Percentiles rank a stretch among this genome's conserved stretches.
These are phyloP conservation scores for Discoglossus pictus DNA, from an alignment of 2,797 vertebrate species.

Conservation along the genomic window DNA sequence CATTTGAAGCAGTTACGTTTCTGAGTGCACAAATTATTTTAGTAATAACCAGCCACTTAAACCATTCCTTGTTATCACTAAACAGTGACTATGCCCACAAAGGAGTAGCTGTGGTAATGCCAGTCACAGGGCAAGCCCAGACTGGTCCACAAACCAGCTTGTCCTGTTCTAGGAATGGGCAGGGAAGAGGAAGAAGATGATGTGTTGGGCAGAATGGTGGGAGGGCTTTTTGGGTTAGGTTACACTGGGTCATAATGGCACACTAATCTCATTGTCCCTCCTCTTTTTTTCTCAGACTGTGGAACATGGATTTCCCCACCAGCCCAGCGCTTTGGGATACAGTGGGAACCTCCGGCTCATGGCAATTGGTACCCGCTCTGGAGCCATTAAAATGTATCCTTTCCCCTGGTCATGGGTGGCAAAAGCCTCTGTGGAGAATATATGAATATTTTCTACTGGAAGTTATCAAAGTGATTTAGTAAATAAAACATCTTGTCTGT, in stretches of 20 bases:
- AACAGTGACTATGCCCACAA: not conserved
- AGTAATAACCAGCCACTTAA: too few species aligned
- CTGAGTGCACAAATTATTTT: too few species aligned
- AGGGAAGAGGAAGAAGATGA: not conserved
- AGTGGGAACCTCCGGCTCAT: conserved; percentile 84
- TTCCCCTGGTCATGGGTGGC: too few species aligned
- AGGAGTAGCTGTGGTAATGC: conserved; percentile 1
- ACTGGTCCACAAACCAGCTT: conserved; percentile 36
- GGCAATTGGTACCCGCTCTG: conserved; percentile 94
- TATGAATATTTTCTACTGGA: not conserved
- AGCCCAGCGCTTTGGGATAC: conserved; percentile 92
- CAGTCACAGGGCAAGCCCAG: conserved; percentile 22
- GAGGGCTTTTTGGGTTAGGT: too few species aligned
- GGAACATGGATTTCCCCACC: conserved; percentile 97
- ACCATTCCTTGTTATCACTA: too few species aligned
- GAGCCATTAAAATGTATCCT: conserved; percentile 97
- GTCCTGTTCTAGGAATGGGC: conserved; percentile 22
- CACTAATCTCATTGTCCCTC: too few species aligned
- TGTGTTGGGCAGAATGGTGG: too few species aligned
- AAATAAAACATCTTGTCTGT: too few species aligned
- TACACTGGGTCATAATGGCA: too few species aligned
- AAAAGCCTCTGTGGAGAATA: not conserved
- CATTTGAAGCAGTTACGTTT: too few species aligned
- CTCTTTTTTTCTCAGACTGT: conserved; percentile 79
- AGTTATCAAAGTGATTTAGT: too few species aligned